A percentile compares a stretch with the other conserved stretches of the same genome.
These are phyloP conservation scores for Pangasianodon hypophthalmus DNA, from an alignment of 2,113 vertebrate genomes.

Conservation along the genomic window DNA sequence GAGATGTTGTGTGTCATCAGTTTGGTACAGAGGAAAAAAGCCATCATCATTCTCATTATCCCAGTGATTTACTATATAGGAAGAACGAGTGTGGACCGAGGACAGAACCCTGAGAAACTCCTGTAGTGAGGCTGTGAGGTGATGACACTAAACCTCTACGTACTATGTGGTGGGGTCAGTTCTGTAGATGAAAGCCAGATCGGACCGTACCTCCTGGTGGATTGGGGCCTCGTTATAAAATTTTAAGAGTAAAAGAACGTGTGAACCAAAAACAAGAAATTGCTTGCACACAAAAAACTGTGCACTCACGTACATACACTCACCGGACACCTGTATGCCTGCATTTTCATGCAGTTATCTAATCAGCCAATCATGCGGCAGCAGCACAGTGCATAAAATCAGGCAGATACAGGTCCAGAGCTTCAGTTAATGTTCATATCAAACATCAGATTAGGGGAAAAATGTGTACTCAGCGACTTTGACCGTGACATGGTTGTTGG, in stretches of 20 bases:
- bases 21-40: neutral
- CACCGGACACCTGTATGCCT: neutral
- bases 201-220: neutral
- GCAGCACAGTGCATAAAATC: neutral
- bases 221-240: neutral
- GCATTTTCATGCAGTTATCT: no score
- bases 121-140: neutral
- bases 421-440: neutral
- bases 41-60: neutral
- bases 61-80: neutral
- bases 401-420: neutral
- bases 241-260: neutral
- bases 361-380: neutral
- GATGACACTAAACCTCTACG: neutral
- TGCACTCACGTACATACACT: neutral
- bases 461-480: neutral
- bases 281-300: no score
- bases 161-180: neutral
- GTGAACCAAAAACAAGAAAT: neutral
- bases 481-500: neutral
- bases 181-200: neutral
- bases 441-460: neutral
- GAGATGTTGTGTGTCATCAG: conserved; percentile 8
- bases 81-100: neutral
- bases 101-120: neutral